These are phyloP conservation scores for Trilocha varians DNA, from an alignment of 2,888 invertebrate species.

Conservation along the genomic window DNA sequence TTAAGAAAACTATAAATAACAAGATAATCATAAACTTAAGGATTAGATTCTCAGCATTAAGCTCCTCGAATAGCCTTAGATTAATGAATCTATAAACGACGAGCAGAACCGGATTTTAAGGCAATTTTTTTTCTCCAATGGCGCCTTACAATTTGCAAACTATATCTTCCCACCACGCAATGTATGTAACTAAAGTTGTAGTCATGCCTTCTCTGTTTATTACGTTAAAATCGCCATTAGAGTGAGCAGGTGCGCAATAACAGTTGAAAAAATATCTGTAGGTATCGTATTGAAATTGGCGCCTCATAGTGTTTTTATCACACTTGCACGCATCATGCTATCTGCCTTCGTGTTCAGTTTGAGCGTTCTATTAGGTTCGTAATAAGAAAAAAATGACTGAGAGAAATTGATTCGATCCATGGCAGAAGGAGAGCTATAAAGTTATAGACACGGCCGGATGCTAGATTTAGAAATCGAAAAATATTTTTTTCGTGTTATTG, in stretches of 20 bases:
- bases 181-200: background rate
- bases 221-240: background rate
- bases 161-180: background rate
- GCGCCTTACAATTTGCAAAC: background rate
- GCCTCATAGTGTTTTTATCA: constrained; percentile 7
- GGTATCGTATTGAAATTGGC: constrained; percentile 2
- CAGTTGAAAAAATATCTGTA: background rate
- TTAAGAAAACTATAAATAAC: no score
- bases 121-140: background rate
- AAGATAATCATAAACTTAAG: background rate
- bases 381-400: constrained; percentile 37
- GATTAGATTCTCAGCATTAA: background rate
- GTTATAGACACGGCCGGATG: constrained; percentile 18
- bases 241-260: background rate
- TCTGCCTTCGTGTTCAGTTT: constrained; percentile 21
- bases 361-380: constrained; percentile 26
- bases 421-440: constrained; percentile 21
- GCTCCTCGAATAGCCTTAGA: background rate
- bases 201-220: background rate
- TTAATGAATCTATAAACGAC: background rate
- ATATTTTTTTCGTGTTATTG: background rate
- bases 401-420: constrained; percentile 50
- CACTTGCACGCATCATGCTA: constrained; percentile 5
- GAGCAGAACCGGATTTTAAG: background rate
- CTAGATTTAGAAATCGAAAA: background rate